Percentiles rank a stretch among this genome's conserved stretches.
Evolutionary conservation across 2,113 vertebrate species (phyloP).

Genomic region (Microtus pennsylvanicus): DNA sequence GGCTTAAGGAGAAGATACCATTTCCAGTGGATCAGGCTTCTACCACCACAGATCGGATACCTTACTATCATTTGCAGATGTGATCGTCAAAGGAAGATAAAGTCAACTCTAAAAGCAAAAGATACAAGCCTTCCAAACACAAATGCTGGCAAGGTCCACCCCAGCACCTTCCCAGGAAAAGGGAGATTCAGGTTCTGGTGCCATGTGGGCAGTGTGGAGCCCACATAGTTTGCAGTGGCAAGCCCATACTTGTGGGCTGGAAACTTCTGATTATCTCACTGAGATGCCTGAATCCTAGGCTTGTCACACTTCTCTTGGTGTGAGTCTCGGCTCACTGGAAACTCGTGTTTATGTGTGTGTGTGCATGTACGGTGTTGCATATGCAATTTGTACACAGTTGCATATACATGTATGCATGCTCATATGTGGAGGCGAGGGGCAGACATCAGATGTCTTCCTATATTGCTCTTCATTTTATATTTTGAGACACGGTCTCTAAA

Average conservation of each 20-base stretch:
- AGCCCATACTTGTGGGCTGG: not conserved
- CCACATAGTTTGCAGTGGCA: not conserved
- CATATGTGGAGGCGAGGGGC: not conserved
- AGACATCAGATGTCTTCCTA: not conserved
- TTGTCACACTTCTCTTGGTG: not conserved
- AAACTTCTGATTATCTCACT: not conserved
- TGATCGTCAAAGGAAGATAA: not conserved
- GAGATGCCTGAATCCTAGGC: too few species aligned
- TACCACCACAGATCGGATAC: not conserved
- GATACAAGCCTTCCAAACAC: not conserved
- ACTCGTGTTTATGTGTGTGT: not conserved
- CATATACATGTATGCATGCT: not conserved
- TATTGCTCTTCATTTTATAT: not conserved
- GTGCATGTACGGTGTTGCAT: not conserved
- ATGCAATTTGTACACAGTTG: too few species aligned
- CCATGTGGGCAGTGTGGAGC: rapidly evolving
- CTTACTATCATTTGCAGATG: not conserved
- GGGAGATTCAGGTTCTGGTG: not conserved
- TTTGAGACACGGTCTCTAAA: not conserved
- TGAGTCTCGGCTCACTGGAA: not conserved
- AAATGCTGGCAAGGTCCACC: not conserved
- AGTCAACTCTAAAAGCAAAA: not conserved
- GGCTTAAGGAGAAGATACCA: not conserved
- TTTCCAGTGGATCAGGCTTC: not conserved
- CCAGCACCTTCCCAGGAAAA: not conserved